phyloP scores from a whole-genome alignment of 2,797 vertebrate species.

The Moxostoma hubbsi region DNA sequence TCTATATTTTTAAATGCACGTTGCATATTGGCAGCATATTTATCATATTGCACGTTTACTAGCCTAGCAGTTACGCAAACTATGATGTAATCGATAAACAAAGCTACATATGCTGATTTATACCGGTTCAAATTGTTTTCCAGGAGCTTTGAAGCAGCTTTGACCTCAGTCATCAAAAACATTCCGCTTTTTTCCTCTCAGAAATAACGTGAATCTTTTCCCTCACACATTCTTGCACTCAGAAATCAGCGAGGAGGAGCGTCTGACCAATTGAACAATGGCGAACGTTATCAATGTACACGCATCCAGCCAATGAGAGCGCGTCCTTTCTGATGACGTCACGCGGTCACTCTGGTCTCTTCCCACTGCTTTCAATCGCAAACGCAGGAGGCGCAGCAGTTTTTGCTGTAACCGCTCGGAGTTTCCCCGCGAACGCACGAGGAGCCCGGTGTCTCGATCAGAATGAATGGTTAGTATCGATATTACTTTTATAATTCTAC shows the following conservation, averaged over 20 bases:
- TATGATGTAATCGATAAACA: background rate
- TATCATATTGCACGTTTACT: too few species aligned
- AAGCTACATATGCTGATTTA: background rate
- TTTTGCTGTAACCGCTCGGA: constrained; percentile 51
- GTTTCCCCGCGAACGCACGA: constrained; percentile 38
- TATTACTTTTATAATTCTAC: constrained; percentile 25
- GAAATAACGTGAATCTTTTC: constrained; percentile 60
- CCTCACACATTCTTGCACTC: constrained; percentile 85
- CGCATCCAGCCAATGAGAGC: constrained; percentile 79
- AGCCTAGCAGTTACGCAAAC: background rate
- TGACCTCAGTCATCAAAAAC: constrained; percentile 17
- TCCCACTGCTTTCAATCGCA: constrained; percentile 77
- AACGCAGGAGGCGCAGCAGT: constrained; percentile 3
- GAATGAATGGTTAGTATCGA: constrained; percentile 52
- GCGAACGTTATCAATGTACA: constrained; percentile 78
- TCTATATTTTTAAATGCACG: background rate
- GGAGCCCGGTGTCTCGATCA: constrained; percentile 39
- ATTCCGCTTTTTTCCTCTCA: constrained; percentile 33
- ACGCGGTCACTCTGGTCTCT: constrained; percentile 80
- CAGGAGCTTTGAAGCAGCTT: constrained; percentile 4
- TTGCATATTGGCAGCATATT: too few species aligned
- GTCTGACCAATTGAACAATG: constrained; percentile 83
- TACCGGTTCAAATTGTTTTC: constrained; percentile 5
- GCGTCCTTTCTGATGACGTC: constrained; percentile 80
- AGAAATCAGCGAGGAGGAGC: constrained; percentile 79